Conservation (phyloP, 2,113 vertebrate genomes). For the Thamnaconus septentrionalis region DNA sequence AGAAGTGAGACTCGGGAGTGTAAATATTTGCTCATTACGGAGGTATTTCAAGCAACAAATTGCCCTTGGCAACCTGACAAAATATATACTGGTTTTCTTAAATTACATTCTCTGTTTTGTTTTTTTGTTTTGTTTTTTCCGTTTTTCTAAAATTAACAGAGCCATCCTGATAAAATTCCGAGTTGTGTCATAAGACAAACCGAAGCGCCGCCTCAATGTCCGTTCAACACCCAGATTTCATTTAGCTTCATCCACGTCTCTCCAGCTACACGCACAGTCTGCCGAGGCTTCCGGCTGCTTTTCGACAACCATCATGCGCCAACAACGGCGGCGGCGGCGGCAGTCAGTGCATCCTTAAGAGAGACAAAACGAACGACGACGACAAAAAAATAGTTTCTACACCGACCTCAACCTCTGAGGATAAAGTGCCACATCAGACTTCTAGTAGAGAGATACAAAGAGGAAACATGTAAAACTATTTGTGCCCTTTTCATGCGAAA, state of each 20-base stretch:
- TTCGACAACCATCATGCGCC: slow-evolving; percentile 63
- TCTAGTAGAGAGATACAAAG: slow-evolving; percentile 29
- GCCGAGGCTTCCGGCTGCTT: slow-evolving; percentile 64
- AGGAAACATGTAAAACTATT: slow-evolving; percentile 27
- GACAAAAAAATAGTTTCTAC: slow-evolving; percentile 30
- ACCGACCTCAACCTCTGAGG: slow-evolving; percentile 41
- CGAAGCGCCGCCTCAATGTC: slow-evolving; percentile 21
- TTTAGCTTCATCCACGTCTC: slow-evolving; percentile 23
- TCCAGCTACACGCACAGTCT: slow-evolving; percentile 26
- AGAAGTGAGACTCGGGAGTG: slow-evolving; percentile 23
- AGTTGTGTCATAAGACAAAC: slow-evolving; percentile 66
- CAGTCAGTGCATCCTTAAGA: slow-evolving; percentile 9
- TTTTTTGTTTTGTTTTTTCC: too few species aligned
- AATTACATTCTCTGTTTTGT: slow-evolving; percentile 39
- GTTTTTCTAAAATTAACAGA: slow-evolving; percentile 28
- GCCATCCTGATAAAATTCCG: slow-evolving; percentile 46
- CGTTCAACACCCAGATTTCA: slow-evolving; percentile 54
- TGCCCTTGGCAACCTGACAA: slow-evolving; percentile 57
- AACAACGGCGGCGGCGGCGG: slow-evolving; percentile 19
- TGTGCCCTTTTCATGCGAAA: slow-evolving; percentile 65
- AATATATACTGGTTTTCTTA: slow-evolving; percentile 64
- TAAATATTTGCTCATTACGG: slow-evolving; percentile 43
- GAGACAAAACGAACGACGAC: background rate
- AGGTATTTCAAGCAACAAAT: slow-evolving; percentile 64
- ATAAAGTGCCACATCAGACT: slow-evolving; percentile 69